A percentile compares a stretch with the other conserved stretches of the same genome.
These are phyloP conservation scores for Capitulum mitella DNA, from an alignment of 2,888 invertebrate genomes.

Conservation along the genomic window DNA sequence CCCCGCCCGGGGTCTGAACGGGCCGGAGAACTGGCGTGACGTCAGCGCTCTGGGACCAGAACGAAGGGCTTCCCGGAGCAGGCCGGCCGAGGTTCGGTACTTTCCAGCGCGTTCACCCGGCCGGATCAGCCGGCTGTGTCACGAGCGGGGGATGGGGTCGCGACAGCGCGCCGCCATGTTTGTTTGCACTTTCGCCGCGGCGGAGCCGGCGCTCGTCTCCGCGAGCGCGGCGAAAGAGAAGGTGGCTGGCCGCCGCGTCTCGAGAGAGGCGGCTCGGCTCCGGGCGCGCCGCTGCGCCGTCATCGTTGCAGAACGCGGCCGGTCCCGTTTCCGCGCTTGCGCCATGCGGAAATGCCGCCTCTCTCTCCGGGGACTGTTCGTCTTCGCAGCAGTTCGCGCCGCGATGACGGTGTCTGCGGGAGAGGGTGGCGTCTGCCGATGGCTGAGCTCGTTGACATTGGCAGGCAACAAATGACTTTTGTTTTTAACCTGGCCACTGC, in stretches of 20 bases:
- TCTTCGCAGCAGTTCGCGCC: too few relatives aligned
- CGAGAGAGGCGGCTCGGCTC: background rate
- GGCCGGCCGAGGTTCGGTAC: background rate
- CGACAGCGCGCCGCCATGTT: constrained; percentile 10
- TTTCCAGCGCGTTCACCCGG: constrained; percentile 9
- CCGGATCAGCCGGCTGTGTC: background rate
- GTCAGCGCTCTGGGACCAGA: background rate
- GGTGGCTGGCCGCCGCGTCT: background rate
- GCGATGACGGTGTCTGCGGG: too few relatives aligned
- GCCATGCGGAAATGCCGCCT: background rate
- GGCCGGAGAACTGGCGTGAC: too few relatives aligned
- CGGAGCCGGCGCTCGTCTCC: too few relatives aligned
- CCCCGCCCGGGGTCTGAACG: too few relatives aligned
- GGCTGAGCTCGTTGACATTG: too few relatives aligned
- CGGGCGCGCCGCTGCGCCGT: background rate
- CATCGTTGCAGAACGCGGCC: background rate
- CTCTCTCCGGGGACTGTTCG: too few relatives aligned
- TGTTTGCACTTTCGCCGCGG: constrained; percentile 3
- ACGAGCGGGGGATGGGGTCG: background rate
- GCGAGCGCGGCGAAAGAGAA: background rate
- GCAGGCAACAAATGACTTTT: too few relatives aligned
- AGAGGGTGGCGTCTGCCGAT: too few relatives aligned
- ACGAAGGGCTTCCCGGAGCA: background rate
- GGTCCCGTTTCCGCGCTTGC: background rate
- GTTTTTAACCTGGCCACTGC: too few relatives aligned